Percentiles rank a stretch among this genome's conserved stretches.
phyloP scores from a whole-genome alignment of 2,797 vertebrate genomes.

The Staurois parvus region DNA sequence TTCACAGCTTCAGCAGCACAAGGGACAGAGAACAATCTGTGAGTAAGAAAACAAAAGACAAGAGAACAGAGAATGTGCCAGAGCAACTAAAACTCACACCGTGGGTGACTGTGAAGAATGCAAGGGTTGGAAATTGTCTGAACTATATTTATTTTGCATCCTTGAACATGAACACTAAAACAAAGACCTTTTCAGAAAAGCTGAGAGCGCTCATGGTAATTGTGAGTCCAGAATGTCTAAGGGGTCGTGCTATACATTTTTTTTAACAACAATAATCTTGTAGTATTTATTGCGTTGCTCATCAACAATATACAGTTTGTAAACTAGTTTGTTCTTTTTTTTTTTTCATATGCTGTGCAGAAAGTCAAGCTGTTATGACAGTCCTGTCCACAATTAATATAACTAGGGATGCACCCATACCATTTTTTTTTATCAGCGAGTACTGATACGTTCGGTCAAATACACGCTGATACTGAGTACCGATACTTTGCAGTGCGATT shows the following conservation, averaged over 20 bases:
- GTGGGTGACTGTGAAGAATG: slow-evolving; percentile 43
- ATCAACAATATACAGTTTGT: not conserved
- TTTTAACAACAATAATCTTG: slow-evolving; percentile 9
- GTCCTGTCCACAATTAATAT: no score
- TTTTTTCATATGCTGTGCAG: no score
- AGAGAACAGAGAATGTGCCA: slow-evolving; percentile 35
- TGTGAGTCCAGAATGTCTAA: not conserved
- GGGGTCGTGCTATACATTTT: not conserved
- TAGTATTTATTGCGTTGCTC: not conserved
- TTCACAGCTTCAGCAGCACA: slow-evolving; percentile 25
- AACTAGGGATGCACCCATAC: no score
- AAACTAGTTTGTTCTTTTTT: no score
- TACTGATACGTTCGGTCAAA: no score
- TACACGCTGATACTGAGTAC: no score
- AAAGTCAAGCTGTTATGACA: no score
- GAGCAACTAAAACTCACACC: slow-evolving; percentile 18
- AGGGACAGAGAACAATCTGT: slow-evolving; percentile 32
- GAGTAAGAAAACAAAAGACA: slow-evolving; percentile 30
- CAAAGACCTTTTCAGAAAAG: slow-evolving; percentile 36
- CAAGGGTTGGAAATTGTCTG: slow-evolving; percentile 22
- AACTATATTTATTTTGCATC: slow-evolving; percentile 36
- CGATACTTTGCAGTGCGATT: no score
- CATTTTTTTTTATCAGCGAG: no score
- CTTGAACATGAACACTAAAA: slow-evolving; percentile 39
- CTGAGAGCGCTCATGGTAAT: slow-evolving; percentile 1